phyloP scores from a whole-genome alignment of 2,113 vertebrate species.

The Drymodes brunneopygia region DNA sequence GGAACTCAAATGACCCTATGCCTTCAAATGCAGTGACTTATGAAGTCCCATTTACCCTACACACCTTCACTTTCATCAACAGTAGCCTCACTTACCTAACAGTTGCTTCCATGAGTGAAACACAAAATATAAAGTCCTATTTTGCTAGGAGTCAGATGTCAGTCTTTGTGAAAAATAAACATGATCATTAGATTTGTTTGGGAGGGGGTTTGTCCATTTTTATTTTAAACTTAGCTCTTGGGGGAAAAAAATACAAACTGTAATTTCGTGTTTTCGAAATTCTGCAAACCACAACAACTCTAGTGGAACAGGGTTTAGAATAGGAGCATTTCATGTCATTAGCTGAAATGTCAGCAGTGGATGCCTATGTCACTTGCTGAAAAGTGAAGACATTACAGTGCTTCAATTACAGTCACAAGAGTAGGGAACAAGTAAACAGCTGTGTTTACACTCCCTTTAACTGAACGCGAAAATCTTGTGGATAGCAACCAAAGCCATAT shows the following conservation, averaged over 20 bases:
- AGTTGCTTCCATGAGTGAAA: background rate
- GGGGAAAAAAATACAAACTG: background rate
- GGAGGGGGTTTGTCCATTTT: accelerated
- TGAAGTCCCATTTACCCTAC: background rate
- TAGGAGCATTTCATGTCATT: background rate
- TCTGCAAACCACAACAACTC: background rate
- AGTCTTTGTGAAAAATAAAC: background rate
- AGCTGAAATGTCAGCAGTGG: background rate
- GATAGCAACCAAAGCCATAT: background rate
- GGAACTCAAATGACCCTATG: background rate
- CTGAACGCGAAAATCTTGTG: background rate
- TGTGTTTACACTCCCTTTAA: background rate
- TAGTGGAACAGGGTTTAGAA: background rate
- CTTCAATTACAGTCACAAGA: background rate
- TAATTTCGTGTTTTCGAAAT: background rate
- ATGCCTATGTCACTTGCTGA: background rate
- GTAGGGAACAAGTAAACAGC: background rate
- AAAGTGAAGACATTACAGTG: background rate
- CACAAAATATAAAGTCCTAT: background rate
- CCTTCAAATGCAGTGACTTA: background rate
- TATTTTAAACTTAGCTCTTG: background rate
- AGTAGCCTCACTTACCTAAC: background rate
- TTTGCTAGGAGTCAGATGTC: background rate
- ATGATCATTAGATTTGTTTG: background rate
- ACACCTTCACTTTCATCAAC: background rate